Base-by-base conservation (phyloP, 2,888 invertebrate species). In the Cerastoderma edule region DNA sequence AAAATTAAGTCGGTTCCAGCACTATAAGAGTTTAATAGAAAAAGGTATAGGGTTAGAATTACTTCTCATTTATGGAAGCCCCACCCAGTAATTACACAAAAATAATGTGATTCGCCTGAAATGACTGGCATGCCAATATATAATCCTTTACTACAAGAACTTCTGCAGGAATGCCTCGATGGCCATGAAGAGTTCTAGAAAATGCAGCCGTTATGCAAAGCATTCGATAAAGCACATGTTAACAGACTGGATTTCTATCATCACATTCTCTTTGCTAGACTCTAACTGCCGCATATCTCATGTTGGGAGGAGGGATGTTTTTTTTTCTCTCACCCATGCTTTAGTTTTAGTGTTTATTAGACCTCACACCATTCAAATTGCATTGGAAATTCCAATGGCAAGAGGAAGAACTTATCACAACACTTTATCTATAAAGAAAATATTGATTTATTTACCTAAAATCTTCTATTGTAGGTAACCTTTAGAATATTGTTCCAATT, bases 361-460 rank as follows among this genome's bases (percentile, higher is more conserved):
- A 53, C 53, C 53, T 53, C 53, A 53, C 53, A 53, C 22, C 53
- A 22, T n/a, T n/a, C n/a, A n/a, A n/a, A n/a, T n/a, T n/a, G n/a
- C n/a, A n/a, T n/a, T n/a, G n/a, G n/a, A n/a, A n/a, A n/a, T n/a
- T n/a, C n/a, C n/a, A n/a, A n/a, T n/a, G n/a, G n/a, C n/a, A n/a
- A n/a, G n/a, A n/a, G n/a, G n/a, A n/a, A n/a, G n/a, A n/a, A n/a
- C n/a, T n/a, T n/a, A n/a, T n/a, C n/a, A n/a, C n/a, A n/a, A n/a
- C n/a, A n/a, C n/a, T n/a, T n/a, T n/a, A n/a, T n/a, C n/a, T n/a
- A n/a, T n/a, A n/a, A 46, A 46, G n/a, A 46, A 46, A 19, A 46
- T n/a, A 19, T 46, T 46, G 46, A 46, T 19, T 39, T 39, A 39
- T 46, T 19, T 19, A 46, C 16, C 46, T 39, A 39, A 39, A 39